phyloP scores from a whole-genome alignment of 1,140 invertebrate species.

The Ostrea denselamellosa region DNA sequence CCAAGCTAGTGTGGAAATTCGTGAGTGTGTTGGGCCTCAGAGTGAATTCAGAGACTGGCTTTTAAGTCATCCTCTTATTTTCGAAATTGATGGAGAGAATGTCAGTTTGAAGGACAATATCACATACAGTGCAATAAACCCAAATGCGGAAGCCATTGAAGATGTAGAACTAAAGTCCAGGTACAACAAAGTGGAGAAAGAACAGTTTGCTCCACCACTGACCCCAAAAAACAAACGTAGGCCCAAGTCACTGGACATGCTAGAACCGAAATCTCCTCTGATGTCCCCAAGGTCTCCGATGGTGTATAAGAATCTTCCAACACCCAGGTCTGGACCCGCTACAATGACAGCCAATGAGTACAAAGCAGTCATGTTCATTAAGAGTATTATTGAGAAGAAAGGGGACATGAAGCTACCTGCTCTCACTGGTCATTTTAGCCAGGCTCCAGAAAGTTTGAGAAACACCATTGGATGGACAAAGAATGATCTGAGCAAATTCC shows the following conservation, averaged over 20 bases:
- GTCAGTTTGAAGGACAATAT: slow-evolving; percentile 77
- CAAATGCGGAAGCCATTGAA: slow-evolving; percentile 68
- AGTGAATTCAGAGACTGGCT: slow-evolving; percentile 78
- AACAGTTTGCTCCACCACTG: slow-evolving; percentile 48
- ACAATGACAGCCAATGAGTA: slow-evolving; percentile 80
- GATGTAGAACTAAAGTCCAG: slow-evolving; percentile 60
- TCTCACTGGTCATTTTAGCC: slow-evolving; percentile 75
- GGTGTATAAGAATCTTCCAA: slow-evolving; percentile 57
- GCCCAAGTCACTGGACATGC: slow-evolving; percentile 72
- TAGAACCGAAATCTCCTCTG: slow-evolving; percentile 52
- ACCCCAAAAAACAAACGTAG: slow-evolving; percentile 71
- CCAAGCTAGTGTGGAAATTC: slow-evolving; percentile 77
- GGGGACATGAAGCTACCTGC: slow-evolving; percentile 76
- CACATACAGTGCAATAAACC: slow-evolving; percentile 72
- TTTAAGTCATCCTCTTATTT: slow-evolving; percentile 77
- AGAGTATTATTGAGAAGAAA: slow-evolving; percentile 78
- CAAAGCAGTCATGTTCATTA: slow-evolving; percentile 79
- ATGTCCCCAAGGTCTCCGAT: slow-evolving; percentile 56
- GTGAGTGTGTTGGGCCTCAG: slow-evolving; percentile 79
- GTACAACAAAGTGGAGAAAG: slow-evolving; percentile 50
- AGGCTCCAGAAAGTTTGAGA: slow-evolving; percentile 76
- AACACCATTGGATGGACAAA: slow-evolving; percentile 78
- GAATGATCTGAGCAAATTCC: slow-evolving; percentile 76
- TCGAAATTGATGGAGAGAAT: slow-evolving; percentile 77
- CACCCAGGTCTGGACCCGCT: slow-evolving; percentile 69